Evolutionary conservation across 2,797 vertebrate species (phyloP), one percentile per base, ranked within the genome.

Genomic region (Chaetodon trifasciatus): DNA sequence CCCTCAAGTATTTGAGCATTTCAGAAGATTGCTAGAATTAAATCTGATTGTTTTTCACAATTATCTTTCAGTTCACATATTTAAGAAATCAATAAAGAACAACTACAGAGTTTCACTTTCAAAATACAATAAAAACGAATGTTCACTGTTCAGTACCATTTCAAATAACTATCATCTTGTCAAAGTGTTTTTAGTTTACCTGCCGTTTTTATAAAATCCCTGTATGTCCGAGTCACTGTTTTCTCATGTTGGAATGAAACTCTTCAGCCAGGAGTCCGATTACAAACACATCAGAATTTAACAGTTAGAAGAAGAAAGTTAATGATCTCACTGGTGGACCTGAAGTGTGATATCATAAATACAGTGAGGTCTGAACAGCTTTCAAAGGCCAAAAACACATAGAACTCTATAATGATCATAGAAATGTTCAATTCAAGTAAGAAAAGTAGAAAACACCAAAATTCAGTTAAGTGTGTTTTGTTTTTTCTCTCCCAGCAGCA

Each of bases 381-480:
- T 57, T 39, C 3, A 24, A n/a, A 4, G 21, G 32, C 46, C 19
- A 5, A 46, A 75, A 39, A 58, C 53, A 65, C 50, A 15, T 4
- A 2, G 44, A 32, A 32, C 52, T 55, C 37, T 32, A 3, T 64
- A 55, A 72, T 21, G 46, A 70, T 61, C 8, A 12, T 16, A 46
- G 21, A 78, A 83, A 66, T 5, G 28, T 82, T 87, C 58, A 40
- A 12, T 83, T 88, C 82, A 85, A 91, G 86, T 90, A 78, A 53
- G 53, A 80, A 83, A 82, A 71, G 49, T 32, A 71, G 57, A 63
- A 85, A 78, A 84, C 64, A 23, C 61, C 17, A n/a, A 39, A 35
- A 53, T n/a, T 66, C 63, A 50, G 67, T 66, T 65, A 24, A 46
- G 60, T 70, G 79, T 71, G 61, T 71, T 44, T 53, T 28, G 35